These are phyloP conservation scores for Oncorhynchus masou DNA, from an alignment of 2,113 vertebrate genomes.

Conservation along the genomic window DNA sequence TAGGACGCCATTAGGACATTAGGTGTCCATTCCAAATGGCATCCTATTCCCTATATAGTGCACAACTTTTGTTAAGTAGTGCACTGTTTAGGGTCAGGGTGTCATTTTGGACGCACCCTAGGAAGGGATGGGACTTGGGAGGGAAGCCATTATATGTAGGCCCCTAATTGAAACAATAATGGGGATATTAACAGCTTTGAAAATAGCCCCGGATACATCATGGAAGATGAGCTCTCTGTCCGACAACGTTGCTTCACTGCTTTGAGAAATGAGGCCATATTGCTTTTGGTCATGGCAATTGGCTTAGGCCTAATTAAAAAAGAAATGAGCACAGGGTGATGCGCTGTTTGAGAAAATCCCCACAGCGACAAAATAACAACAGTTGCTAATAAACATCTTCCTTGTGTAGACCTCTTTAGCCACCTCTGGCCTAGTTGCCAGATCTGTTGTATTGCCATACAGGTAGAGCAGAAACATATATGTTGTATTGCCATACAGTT, in stretches of 20 bases:
- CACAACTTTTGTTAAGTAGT: conserved; percentile 23
- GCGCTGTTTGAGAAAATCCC: neutral
- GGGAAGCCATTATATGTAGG: conserved; percentile 54
- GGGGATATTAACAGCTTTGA: conserved; percentile 57
- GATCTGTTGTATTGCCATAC: neutral
- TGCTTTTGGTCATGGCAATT: conserved; percentile 50
- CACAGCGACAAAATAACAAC: neutral
- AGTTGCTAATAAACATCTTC: neutral
- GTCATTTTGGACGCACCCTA: conserved; percentile 14
- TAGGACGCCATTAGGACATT: too few species aligned
- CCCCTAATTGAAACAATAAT: conserved; percentile 70
- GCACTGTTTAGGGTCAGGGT: neutral
- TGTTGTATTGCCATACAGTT: too few species aligned
- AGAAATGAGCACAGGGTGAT: conserved; percentile 22
- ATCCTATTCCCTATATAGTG: neutral
- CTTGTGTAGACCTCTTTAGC: neutral
- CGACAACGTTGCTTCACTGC: conserved; percentile 5
- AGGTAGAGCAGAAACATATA: too few species aligned
- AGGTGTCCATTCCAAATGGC: neutral
- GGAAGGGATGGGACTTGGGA: conserved; percentile 24
- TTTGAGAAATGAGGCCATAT: conserved; percentile 42
- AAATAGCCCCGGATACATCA: conserved; percentile 68
- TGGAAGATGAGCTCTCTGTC: conserved; percentile 47
- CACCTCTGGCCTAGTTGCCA: neutral
- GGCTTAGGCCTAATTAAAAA: conserved; percentile 54